Percentiles rank a stretch among this genome's conserved stretches.
phyloP scores from a whole-genome alignment of 2,888 invertebrate genomes.

The Terebella lapidaria region DNA sequence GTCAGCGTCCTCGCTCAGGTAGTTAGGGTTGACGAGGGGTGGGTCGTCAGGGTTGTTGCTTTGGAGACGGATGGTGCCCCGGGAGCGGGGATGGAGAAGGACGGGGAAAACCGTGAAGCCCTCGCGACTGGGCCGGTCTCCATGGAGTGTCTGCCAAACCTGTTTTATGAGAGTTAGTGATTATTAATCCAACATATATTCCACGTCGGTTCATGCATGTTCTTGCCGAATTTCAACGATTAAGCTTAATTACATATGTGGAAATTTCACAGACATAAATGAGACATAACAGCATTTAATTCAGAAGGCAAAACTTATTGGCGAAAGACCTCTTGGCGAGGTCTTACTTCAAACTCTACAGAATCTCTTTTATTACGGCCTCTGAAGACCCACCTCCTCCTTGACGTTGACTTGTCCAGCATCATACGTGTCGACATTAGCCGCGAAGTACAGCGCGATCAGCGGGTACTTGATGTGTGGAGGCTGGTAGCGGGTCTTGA shows the following conservation, averaged over 20 bases:
- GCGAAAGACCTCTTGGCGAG: too few species aligned
- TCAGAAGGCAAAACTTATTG: too few species aligned
- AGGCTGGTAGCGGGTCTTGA: constrained; percentile 26
- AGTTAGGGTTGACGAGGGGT: constrained; percentile 85
- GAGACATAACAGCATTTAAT: too few species aligned
- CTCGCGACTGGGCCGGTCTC: constrained; percentile 18
- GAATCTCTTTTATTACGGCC: too few species aligned
- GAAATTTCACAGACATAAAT: too few species aligned
- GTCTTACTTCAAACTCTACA: too few species aligned
- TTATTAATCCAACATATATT: too few species aligned
- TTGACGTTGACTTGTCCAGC: constrained; percentile 22
- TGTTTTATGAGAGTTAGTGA: constrained; percentile 9
- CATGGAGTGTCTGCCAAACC: constrained; percentile 24
- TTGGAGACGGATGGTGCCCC: constrained; percentile 72
- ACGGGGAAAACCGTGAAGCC: constrained; percentile 28
- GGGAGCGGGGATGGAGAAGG: constrained; percentile 61
- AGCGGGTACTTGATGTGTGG: constrained; percentile 29
- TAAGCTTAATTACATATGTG: too few species aligned
- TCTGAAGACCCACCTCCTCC: constrained; percentile 19
- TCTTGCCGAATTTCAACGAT: too few species aligned
- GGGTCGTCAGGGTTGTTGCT: constrained; percentile 71
- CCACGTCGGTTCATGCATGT: too few species aligned
- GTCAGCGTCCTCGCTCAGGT: constrained; percentile 66
- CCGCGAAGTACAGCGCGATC: constrained; percentile 25
- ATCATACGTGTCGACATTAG: constrained; percentile 24